Evolutionary conservation across 2,888 invertebrate species (phyloP), one percentile per base, ranked within the genome.

Genomic region (Oscheius sp.): DNA sequence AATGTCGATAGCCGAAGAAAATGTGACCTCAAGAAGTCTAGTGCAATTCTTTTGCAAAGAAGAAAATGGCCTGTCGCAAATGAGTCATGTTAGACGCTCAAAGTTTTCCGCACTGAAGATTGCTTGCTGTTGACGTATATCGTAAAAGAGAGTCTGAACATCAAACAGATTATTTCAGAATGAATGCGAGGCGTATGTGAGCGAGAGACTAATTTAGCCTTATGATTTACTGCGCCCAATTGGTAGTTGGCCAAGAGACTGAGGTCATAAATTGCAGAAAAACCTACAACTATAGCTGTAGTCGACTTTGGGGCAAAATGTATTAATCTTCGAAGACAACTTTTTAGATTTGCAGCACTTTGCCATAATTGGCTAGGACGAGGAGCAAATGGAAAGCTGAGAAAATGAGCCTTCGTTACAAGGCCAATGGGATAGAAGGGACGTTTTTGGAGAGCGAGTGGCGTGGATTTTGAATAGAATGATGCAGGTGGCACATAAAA

Each of bases 31-130:
- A 29, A 9, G 21, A 29, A 55, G 55, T 55, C 29, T 29, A 55
- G 55, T 29, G 21, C 29, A 21, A 42, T 42, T 42, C 42, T 42
- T 42, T 42, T 42, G 63, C 35, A 21, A 68, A 5, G 65, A 65
- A 35, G 51, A 5, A 55, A 68, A 35, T 35, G 55, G 11, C 29
- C 68, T 68, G 55, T 35, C 68, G 55, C 32, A 37, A 63, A 35
- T 68, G 68, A 68, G 68, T 68, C 68, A 68, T 55, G 21, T 21
- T 21, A 21, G 21, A 21, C 21, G 21, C 21, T 21, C 21, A 21
- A 68, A 65, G 55, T n/a, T 42, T 13, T 55, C 21, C 48, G 68
- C 68, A 55, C 37, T 68, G 55, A 68, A 68, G 53, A 53, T 68
- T 65, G 48, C 11, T 48, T 65, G 21, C 21, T 21, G 21, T 48